These are phyloP conservation scores for Protobothrops flavoviridis DNA, from an alignment of 2,113 vertebrate genomes.

Conservation along the genomic window DNA sequence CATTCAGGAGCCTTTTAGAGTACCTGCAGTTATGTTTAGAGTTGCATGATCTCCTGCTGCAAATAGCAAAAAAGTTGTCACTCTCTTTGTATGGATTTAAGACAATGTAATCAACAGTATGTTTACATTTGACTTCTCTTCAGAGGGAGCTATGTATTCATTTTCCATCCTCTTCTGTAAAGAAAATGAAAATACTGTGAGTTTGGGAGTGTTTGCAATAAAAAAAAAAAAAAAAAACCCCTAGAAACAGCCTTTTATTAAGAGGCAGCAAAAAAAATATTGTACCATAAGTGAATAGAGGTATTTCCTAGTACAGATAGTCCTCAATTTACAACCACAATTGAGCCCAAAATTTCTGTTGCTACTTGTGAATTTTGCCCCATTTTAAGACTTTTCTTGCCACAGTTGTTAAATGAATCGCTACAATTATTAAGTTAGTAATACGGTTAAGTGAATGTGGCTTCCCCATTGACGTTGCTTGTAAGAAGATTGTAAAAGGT, in stretches of 20 bases:
- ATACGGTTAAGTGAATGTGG: neutral
- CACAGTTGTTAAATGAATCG: neutral
- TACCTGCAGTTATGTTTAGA: conserved; percentile 53
- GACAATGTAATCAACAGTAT: conserved; percentile 33
- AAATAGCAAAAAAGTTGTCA: conserved; percentile 20
- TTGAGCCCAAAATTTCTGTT: neutral
- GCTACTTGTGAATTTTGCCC: neutral
- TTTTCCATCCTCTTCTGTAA: conserved; percentile 27
- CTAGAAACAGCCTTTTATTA: conserved; percentile 53
- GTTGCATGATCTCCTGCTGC: conserved; percentile 60
- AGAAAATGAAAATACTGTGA: conserved; percentile 11
- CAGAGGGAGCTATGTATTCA: conserved; percentile 34
- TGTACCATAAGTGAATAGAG: conserved; percentile 21
- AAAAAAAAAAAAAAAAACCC: conserved; percentile 23
- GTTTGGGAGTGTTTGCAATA: conserved; percentile 50
- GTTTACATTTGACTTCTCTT: conserved; percentile 49
- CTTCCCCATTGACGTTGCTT: neutral
- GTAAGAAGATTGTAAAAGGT: neutral
- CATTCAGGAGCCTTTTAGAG: conserved; percentile 53
- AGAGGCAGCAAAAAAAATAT: conserved; percentile 17
- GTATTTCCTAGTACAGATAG: neutral
- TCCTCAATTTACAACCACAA: neutral
- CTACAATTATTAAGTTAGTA: neutral
- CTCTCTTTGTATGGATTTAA: conserved; percentile 23
- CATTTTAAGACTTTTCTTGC: neutral